Conservation (phyloP, 2,888 invertebrate species). For the Drosophila neutralis region DNA sequence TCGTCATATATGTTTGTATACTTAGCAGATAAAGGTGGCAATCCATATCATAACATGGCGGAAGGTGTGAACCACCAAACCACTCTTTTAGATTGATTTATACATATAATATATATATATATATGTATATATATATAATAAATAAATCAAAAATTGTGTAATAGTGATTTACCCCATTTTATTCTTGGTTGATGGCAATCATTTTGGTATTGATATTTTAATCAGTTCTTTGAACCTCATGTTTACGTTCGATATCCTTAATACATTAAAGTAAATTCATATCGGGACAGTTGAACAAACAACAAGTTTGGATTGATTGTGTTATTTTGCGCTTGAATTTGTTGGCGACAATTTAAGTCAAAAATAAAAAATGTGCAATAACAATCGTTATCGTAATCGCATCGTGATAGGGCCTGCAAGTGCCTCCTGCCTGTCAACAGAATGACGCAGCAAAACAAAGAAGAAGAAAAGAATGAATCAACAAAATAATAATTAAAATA, state of each 20-base stretch:
- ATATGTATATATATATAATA: neutral
- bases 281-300: neutral
- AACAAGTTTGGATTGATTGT: neutral
- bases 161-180: neutral
- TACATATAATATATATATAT: neutral
- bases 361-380: neutral
- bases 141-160: neutral
- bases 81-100: neutral
- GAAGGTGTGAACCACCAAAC: neutral
- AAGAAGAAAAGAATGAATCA: too few relatives aligned
- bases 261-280: neutral
- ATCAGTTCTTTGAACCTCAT: neutral
- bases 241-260: neutral
- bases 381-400: constrained; percentile 6
- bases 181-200: neutral
- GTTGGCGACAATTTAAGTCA: neutral
- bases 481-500: neutral
- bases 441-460: neutral
- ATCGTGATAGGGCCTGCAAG: neutral
- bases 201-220: neutral
- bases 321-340: neutral
- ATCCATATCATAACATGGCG: constrained; percentile 11
- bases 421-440: neutral
- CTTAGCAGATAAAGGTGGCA: neutral
- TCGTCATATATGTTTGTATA: neutral